Evolutionary conservation across 53 echinoderm and acorn worm species (phyloP).

Genomic region (Paracentrotus lividus): DNA sequence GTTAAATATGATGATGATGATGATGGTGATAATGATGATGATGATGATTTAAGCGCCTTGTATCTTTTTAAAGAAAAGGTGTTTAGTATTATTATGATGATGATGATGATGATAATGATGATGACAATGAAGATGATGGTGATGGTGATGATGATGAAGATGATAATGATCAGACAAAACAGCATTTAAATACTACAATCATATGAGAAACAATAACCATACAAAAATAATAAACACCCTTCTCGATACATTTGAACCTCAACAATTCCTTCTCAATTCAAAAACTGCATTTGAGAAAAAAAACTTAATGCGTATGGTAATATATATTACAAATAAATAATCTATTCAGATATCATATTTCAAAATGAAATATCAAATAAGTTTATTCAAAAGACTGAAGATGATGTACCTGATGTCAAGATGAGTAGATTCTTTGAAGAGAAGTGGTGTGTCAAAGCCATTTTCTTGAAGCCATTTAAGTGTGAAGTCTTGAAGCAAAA

Average conservation of each 20-base stretch:
- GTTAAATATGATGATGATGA: neutral
- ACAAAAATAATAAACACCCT: no score
- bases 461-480: constrained; percentile 91
- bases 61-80: no score
- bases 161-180: neutral
- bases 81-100: no score
- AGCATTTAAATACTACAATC: no score
- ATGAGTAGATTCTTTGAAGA: constrained; percentile 84
- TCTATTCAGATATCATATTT: neutral
- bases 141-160: neutral
- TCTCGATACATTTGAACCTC: no score
- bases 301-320: neutral
- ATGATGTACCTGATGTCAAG: constrained; percentile 85
- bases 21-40: neutral
- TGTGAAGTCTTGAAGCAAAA: constrained; percentile 76
- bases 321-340: neutral
- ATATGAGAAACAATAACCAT: no score
- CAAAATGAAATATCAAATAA: neutral
- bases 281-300: no score
- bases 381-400: no score
- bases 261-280: no score
- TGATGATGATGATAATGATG: neutral
- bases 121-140: neutral
- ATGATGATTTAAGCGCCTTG: neutral
- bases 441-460: constrained; percentile 92